phyloP scores from a whole-genome alignment of 2,113 vertebrate species.

The Nannospalax galili region DNA sequence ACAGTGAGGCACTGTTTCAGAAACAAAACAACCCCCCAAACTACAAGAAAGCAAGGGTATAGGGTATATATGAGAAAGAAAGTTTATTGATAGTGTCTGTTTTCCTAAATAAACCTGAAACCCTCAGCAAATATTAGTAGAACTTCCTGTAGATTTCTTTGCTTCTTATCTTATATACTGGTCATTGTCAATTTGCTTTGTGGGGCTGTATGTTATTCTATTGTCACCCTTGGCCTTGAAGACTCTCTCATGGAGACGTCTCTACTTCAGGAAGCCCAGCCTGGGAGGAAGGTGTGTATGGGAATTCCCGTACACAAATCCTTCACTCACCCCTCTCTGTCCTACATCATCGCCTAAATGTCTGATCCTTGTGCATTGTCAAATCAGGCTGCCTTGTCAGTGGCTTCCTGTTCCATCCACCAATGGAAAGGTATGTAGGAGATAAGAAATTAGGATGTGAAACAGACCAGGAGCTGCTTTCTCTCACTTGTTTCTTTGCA shows the following conservation, averaged over 20 bases:
- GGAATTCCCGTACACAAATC: not conserved
- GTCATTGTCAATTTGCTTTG: not conserved
- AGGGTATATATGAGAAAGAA: not conserved
- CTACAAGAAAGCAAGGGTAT: not conserved
- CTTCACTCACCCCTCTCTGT: not conserved
- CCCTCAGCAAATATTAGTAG: not conserved
- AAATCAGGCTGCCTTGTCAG: not conserved
- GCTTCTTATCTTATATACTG: not conserved
- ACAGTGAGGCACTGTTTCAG: not conserved
- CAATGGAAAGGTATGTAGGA: not conserved
- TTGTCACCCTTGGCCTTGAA: not conserved
- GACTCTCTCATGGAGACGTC: not conserved
- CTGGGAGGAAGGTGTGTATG: not conserved
- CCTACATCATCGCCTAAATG: not conserved
- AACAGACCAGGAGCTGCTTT: no score
- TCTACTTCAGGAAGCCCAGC: not conserved
- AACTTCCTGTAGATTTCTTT: not conserved
- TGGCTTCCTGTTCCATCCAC: not conserved
- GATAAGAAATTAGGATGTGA: no score
- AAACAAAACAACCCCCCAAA: not conserved
- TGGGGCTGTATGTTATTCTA: no score
- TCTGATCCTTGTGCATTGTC: not conserved
- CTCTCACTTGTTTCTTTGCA: no score
- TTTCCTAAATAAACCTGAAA: not conserved
- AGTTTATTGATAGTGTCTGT: not conserved